Evolutionary conservation across 1,140 invertebrate genomes (phyloP), one percentile per base, ranked within the genome.

Genomic region (Trypoxylus dichotomus): DNA sequence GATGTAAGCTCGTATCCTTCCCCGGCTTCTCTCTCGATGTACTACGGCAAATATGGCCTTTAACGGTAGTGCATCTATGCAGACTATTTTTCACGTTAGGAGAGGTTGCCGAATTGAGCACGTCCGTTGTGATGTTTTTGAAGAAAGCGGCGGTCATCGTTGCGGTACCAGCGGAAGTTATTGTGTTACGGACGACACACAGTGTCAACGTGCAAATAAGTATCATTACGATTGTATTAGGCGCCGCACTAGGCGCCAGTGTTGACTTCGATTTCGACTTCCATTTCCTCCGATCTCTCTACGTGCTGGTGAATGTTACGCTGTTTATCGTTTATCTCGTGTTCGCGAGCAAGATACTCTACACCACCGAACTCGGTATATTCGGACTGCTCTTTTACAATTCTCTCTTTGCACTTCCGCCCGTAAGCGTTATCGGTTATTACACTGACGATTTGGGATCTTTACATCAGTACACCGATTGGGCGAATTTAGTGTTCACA

Each of bases 351-450:
- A 96, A 99, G 87, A 99, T 99, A 85, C 87, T 99, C 43, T 96
- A 99, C 78, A 92, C 96, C 0, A 94, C 93, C 82, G 96, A 98
- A 82, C 90, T 99, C 68, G 97, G 97, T 27, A 98, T 98, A 88
- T 97, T 97, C 87, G 98, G 98, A 27, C 87, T 99, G 0, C 93
- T 99, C 91, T 99, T 93, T 87, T 99, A 99, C 87, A 99, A 99
- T 90, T 95, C 96, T 3, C 84, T 99, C 27, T 97, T 99, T 83
- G 98, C 99, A 96, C 87, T 99, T 42, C 43, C 94, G 0, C 97
- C 98, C 2, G 91, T 95, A 2, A 80, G 93, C 7, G 21, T 92
- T 0, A 85, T 97, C 7, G 91, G 94, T n/a, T 93, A 89, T 86
- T 89, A 89, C 79, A 93, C 91, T 7, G 96, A 95, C 21, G 96